Evolutionary conservation across 2,888 invertebrate species (phyloP), one percentile per base, ranked within the genome.

Genomic region (Camptogramma bilineatum): DNA sequence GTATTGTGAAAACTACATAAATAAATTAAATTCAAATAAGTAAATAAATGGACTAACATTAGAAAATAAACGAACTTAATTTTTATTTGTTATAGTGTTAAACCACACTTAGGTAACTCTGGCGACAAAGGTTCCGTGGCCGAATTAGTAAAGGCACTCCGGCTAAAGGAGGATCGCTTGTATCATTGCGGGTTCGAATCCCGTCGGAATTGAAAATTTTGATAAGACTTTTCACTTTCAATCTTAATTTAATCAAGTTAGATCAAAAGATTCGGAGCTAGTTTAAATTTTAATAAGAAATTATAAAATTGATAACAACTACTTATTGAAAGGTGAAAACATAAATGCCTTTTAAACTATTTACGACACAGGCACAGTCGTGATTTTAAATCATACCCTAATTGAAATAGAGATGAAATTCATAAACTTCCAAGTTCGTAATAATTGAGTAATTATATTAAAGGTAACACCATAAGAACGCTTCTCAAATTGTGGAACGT

Each of bases 401-500:
- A 50, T 70, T 70, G 66, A 48, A 19, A n/a, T 19, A 21, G 13
- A 24, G 19, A 13, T 4, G 13, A 21, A 21, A 21, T 13, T 5
- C 17, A 17, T 21, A n/a, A 48, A 21, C 5, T 21, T 13, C 4
- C 0, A 17, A 0, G 13, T 42, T 31, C 10, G 7, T 5, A n/a
- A 31, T n/a, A 47, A 48, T 56, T 48, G 55, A 56, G 47, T 48
- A 46, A 56, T 42, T 42, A 2, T 16, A 55, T 47, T 48, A 31
- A 56, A 48, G 24, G 53, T 42, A 19, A 17, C 42, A 39, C 71
- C 71, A 63, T 76, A 74, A 79, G 76, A 73, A 72, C 2, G 62
- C 47, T 71, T 21, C 66, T 72, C 71, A 70, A 67, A 73, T 72
- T 61, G 57, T 39, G 13, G 34, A 13, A 39, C 13, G 2, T 60